Base-by-base conservation (phyloP, 2,888 invertebrate species). In the Scaeva pyrastri region DNA sequence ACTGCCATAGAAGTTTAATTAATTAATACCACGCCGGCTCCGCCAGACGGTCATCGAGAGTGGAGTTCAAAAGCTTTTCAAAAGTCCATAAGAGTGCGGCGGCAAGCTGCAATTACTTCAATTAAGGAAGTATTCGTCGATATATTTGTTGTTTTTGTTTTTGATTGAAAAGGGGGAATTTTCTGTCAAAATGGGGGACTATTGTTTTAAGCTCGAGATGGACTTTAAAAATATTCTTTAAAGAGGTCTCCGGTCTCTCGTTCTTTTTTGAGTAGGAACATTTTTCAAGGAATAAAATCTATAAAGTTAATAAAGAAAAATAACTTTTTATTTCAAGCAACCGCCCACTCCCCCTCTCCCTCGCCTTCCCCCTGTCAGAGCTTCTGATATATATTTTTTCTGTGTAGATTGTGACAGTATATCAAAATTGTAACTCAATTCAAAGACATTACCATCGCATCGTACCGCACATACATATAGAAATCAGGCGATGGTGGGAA, bases 401-500 rank as follows among this genome's bases (percentile, higher is more conserved):
- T 31, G 31, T 31, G 50, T 16, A 12, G 16, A 12, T 16, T 45
- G 48, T 45, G 48, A 79, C 31, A 81, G 77, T 86, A 74, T 64
- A 86, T 74, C 85, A 77, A 86, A 60, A 82, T 86, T 71, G 82
- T 86, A 78, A 82, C 77, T 82, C 77, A 86, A 86, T 86, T 78
- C 74, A 82, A 72, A 77, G 74, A 64, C 77, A 81, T 85, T 81
- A 80, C 80, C 68, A 41, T 39, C 60, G 56, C 12, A 14, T 50
- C 58, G 56, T 48, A 19, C 14, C 14, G 14, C 14, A 43, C 43
- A 43, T 21, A 43, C 43, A 43, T 21, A 26, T 26, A 56, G 39
- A 26, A 39, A 43, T 79, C 75, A 7, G 31, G 8, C 8, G 31
- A 31, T 31, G 31, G 58, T 66, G 39, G 45, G 21, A 74, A 86